These are phyloP conservation scores for Iguana delicatissima DNA, from an alignment of 2,797 vertebrate species.

Conservation along the genomic window DNA sequence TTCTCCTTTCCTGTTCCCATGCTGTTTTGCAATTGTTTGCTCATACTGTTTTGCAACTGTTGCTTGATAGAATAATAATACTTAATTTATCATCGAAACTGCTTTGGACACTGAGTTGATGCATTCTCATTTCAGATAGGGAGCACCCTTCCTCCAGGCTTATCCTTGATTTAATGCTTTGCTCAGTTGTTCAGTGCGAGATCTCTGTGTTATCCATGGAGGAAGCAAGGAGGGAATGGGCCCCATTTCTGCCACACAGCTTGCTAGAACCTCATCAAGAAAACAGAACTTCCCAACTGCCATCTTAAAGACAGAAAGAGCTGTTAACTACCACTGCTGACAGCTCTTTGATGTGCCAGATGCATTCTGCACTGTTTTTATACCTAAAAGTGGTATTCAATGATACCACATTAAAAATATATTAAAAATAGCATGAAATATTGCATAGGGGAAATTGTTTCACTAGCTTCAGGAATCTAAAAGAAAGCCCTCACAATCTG, in stretches of 20 bases:
- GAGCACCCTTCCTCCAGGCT: no score
- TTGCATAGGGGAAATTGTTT: not conserved
- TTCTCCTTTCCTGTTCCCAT: not conserved
- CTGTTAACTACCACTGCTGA: not conserved
- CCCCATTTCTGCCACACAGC: not conserved
- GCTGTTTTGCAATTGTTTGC: not conserved
- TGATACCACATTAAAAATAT: not conserved
- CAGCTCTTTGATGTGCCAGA: not conserved
- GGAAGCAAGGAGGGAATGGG: not conserved
- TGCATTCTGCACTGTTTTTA: not conserved
- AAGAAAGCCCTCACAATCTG: not conserved
- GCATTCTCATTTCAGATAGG: not conserved
- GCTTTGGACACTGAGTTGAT: not conserved
- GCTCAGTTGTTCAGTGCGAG: no score
- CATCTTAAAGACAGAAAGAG: not conserved
- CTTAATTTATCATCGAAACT: not conserved
- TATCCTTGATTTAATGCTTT: no score
- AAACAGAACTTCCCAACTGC: not conserved
- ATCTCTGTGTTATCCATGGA: not conserved
- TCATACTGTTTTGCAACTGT: not conserved
- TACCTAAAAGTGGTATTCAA: not conserved
- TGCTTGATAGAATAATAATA: not conserved
- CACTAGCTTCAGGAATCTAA: not conserved
- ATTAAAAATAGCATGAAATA: not conserved
- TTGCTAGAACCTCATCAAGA: not conserved